Percentiles rank a stretch among this genome's conserved stretches.
These are phyloP conservation scores for Meriones psammophilus DNA, from an alignment of 2,797 vertebrate species.

Conservation along the genomic window DNA sequence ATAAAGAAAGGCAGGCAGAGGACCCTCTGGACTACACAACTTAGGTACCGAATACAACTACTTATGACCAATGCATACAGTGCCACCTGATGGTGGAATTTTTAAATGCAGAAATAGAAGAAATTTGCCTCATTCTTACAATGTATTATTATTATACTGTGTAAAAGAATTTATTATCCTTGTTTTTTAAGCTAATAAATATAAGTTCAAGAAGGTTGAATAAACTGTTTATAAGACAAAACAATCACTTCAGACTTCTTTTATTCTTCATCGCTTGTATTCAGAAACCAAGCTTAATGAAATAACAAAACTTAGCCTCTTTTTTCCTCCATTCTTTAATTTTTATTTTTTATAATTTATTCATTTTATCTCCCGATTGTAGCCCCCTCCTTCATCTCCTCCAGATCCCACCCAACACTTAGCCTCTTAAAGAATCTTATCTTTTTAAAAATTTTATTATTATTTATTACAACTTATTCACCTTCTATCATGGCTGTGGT, in stretches of 20 bases:
- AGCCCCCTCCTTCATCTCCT: too few species aligned
- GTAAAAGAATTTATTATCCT: background rate
- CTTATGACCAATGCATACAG: background rate
- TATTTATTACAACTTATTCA: too few species aligned
- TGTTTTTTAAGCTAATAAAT: constrained; percentile 41
- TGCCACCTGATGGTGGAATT: constrained; percentile 68
- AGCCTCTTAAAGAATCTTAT: too few species aligned
- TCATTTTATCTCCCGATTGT: too few species aligned
- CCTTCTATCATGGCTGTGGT: too few species aligned
- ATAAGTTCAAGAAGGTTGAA: constrained; percentile 13
- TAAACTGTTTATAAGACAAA: constrained; percentile 39
- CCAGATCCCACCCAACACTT: too few species aligned
- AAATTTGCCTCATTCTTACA: background rate
- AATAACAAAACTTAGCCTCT: background rate
- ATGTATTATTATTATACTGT: background rate
- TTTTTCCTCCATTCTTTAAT: too few species aligned
- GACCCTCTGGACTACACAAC: background rate
- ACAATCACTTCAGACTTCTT: background rate
- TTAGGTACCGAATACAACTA: background rate
- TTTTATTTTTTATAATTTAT: too few species aligned
- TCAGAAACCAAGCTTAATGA: background rate
- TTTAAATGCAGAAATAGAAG: background rate
- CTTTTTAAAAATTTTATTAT: too few species aligned
- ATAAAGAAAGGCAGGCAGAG: constrained; percentile 64
- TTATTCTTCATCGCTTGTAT: constrained; percentile 5